Conservation (phyloP, 2,888 invertebrate genomes). For the Blastobasis adustella region DNA sequence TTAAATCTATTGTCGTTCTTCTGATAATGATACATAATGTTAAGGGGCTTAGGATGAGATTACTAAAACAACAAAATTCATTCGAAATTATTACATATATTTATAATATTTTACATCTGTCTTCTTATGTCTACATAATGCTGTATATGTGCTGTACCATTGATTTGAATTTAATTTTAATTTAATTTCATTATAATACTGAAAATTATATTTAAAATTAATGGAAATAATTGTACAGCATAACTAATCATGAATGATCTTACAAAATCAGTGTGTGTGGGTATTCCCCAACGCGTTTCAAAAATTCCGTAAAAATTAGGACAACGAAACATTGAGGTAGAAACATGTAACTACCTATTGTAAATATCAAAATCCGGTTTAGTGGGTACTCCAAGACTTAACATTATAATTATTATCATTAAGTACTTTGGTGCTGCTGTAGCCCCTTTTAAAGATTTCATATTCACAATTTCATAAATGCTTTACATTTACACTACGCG, state of each 20-base stretch:
- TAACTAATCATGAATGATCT: neutral
- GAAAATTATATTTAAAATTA: conserved; percentile 20
- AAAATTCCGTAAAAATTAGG: no score
- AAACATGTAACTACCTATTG: conserved; percentile 2
- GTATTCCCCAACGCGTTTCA: no score
- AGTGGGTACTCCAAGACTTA: conserved; percentile 15
- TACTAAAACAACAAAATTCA: no score
- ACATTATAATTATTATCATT: conserved; percentile 23
- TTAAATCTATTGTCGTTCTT: no score
- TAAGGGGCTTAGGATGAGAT: no score
- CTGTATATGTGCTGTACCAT: conserved; percentile 30
- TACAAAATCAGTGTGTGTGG: neutral
- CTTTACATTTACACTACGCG: conserved; percentile 28
- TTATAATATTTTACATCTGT: conserved; percentile 35
- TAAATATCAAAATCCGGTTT: conserved; percentile 16
- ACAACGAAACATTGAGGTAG: conserved; percentile 4
- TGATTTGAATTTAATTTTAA: conserved; percentile 13
- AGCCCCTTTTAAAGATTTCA: conserved; percentile 25
- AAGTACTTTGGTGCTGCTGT: conserved; percentile 55
- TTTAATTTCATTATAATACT: conserved; percentile 42
- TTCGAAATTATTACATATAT: conserved; percentile 16
- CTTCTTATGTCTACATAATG: conserved; percentile 35
- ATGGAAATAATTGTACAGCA: conserved; percentile 8
- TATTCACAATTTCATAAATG: conserved; percentile 40
- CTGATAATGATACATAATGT: no score